Base-by-base conservation (phyloP, 2,113 vertebrate species). In the Myrmophylax atrothorax region DNA sequence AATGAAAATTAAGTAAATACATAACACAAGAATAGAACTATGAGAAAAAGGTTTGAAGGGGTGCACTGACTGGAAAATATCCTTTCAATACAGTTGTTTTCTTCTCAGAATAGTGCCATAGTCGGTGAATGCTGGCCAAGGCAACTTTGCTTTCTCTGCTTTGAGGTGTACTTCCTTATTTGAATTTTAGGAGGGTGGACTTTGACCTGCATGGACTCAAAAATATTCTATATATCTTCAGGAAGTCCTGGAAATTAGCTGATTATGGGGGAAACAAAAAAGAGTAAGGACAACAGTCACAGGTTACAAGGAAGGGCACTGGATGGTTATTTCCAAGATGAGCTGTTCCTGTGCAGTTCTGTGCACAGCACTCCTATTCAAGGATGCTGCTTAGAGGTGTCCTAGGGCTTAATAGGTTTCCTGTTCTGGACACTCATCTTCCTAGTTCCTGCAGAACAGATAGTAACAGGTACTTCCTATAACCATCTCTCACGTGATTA, bases 61-160 rank as follows among this genome's bases (percentile, higher is more conserved):
- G 17, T 79, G 14, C 3, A 26, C 26, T 0, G 0, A 5, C 14
- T 60, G 7, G 10, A 84, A 82, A 76, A 60, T 40, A 37, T 8
- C 15, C 4, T 50, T 88, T 60, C 35, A 38, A 42, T 55, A 25
- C 14, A 52, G 10, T 35, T 60, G 13, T 25, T 7, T 50, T 64
- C 28, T 76, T 76, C 49, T 56, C 18, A 4, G 11, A 31, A 26
- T 53, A 46, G 9, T 66, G 7, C 12, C 35, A 15, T 7, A 80
- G 31, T 50, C 12, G 25, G 9, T 72, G 44, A 42, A 55, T 75
- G 19, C 14, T 63, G 29, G 47, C 44, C 33, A 64, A 90, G 46
- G 14, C 44, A 85, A 3, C 2, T 89, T 67, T 79, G 9, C 40
- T 78, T 33, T 58, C 14, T 38, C 22, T 68, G 22, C 33, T 88